These are phyloP conservation scores for Cyprinus carpio DNA, from an alignment of 2,113 vertebrate species.

Conservation along the genomic window DNA sequence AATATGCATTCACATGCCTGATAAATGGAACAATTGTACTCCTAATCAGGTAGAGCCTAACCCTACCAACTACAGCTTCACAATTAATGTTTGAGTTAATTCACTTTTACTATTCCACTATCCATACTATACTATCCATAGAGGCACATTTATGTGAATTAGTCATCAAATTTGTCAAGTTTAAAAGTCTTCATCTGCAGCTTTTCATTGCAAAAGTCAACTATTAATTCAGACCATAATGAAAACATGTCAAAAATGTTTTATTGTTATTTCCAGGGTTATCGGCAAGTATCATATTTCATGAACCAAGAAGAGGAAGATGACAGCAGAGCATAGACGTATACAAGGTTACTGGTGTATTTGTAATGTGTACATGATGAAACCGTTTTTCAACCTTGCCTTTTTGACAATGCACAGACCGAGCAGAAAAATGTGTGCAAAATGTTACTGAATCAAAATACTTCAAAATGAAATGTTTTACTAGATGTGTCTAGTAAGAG, in stretches of 20 bases:
- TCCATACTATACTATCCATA: background rate
- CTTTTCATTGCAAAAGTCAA: background rate
- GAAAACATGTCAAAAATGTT: conserved; percentile 27
- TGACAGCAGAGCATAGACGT: background rate
- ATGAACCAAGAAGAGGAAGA: background rate
- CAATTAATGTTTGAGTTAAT: background rate
- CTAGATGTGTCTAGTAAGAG: background rate
- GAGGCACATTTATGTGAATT: background rate
- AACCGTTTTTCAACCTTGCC: background rate
- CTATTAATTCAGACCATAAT: background rate
- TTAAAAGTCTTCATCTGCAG: background rate
- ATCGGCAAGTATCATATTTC: background rate
- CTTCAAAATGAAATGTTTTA: background rate
- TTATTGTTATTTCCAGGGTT: conserved; percentile 15
- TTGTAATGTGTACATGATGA: background rate
- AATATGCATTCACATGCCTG: background rate
- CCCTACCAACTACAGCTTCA: background rate
- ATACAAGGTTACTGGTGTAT: background rate
- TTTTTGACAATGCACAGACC: conserved; percentile 18
- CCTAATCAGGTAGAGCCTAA: too few species aligned
- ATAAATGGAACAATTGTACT: background rate
- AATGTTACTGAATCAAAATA: background rate
- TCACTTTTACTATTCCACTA: background rate
- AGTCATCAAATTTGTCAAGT: background rate
- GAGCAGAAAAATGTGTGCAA: background rate